phyloP scores from a whole-genome alignment of 2,888 invertebrate genomes.

The Lasioglossum vierecki region DNA sequence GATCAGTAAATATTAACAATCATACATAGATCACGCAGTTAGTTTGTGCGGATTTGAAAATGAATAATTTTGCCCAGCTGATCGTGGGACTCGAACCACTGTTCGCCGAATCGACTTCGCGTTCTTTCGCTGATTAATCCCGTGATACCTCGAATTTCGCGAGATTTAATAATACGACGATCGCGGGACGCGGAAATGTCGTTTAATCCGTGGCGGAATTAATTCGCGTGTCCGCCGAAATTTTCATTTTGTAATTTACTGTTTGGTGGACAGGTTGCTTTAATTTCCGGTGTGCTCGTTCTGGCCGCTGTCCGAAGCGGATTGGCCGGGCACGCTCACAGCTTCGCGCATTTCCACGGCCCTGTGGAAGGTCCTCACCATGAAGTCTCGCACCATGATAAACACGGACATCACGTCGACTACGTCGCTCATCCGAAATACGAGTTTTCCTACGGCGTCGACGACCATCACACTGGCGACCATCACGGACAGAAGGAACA shows the following conservation, averaged over 20 bases:
- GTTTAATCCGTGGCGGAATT: not conserved
- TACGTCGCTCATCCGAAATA: constrained; percentile 81
- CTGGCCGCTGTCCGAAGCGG: constrained; percentile 71
- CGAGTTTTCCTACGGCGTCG: constrained; percentile 80
- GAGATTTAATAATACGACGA: not conserved
- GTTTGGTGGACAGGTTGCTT: constrained; percentile 66
- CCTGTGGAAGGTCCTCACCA: constrained; percentile 79
- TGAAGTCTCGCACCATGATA: constrained; percentile 75
- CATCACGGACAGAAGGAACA: constrained; percentile 83
- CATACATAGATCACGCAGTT: not conserved
- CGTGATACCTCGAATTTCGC: not conserved
- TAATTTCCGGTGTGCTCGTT: constrained; percentile 72
- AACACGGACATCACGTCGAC: constrained; percentile 80
- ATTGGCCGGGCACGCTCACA: constrained; percentile 80
- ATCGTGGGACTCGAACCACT: not conserved
- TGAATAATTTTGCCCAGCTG: not conserved
- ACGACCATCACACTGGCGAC: constrained; percentile 82
- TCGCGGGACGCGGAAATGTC: not conserved
- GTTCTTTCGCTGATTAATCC: not conserved
- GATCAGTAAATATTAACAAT: too few relatives aligned
- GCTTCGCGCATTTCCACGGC: constrained; percentile 80
- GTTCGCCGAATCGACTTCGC: not conserved
- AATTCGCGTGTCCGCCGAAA: not conserved
- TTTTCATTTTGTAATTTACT: constrained; percentile 3
- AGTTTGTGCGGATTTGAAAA: not conserved